Evolutionary conservation across 2,797 vertebrate genomes (phyloP).

Genomic region (Sphenopsis melanotis): DNA sequence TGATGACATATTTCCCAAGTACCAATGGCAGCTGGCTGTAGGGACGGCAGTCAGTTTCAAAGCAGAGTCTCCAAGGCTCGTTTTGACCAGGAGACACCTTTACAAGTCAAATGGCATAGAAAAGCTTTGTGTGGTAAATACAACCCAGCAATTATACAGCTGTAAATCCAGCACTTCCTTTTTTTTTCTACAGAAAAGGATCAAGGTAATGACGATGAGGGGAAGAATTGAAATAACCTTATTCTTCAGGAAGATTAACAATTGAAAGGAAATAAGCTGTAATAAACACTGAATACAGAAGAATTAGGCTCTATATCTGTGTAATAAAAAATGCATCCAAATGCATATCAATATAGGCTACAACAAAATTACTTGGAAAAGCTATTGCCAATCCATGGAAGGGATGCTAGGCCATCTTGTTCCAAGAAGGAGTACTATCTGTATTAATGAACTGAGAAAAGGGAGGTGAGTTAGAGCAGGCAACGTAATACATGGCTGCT

Average conservation of each 20-base stretch:
- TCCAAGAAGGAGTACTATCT: not conserved
- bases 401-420: not conserved
- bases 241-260: not conserved
- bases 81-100: not conserved
- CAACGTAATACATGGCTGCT: rapidly evolving
- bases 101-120: not conserved
- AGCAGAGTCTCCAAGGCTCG: not conserved
- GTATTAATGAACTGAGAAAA: not conserved
- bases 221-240: not conserved
- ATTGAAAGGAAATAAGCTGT: not conserved
- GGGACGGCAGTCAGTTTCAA: not conserved
- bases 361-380: not conserved
- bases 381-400: not conserved
- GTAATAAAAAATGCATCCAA: not conserved
- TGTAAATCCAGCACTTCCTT: not conserved
- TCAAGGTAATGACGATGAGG: not conserved
- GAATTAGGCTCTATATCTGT: not conserved
- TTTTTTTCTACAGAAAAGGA: not conserved
- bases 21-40: not conserved
- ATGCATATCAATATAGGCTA: not conserved
- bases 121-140: not conserved
- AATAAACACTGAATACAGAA: not conserved
- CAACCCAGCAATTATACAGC: not conserved
- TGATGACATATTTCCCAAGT: not conserved
- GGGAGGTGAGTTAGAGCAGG: not conserved